A percentile compares a stretch with the other conserved stretches of the same genome.
Evolutionary conservation across 2,797 vertebrate genomes (phyloP).

Genomic region (Sebastes melanostomus): DNA sequence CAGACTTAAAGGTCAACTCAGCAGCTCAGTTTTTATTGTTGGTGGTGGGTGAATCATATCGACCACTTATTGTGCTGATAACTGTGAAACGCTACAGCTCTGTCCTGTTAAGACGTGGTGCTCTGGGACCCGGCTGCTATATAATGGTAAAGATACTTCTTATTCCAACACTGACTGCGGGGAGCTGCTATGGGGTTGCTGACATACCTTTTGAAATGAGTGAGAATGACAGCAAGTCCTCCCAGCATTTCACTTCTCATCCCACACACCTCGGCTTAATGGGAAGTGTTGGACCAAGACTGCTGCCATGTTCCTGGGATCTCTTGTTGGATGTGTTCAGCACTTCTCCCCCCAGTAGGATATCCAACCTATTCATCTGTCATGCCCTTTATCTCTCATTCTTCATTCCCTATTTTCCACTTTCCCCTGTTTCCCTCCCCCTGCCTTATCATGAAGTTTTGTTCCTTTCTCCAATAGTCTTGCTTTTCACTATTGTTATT

Average conservation of each 20-base stretch:
- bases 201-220: conserved; percentile 64
- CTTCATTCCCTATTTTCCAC: conserved; percentile 13
- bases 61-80: background rate
- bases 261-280: conserved; percentile 63
- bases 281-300: conserved; percentile 53
- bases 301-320: conserved; percentile 45
- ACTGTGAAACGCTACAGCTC: conserved; percentile 1
- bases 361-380: conserved; percentile 33
- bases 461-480: background rate
- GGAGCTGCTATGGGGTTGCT: conserved; percentile 53
- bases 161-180: conserved; percentile 35
- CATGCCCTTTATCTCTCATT: conserved; percentile 45
- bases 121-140: conserved; percentile 30
- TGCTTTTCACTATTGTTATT: conserved; percentile 3
- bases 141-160: conserved; percentile 43
- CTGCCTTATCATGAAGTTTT: background rate
- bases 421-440: background rate
- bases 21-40: conserved; percentile 20
- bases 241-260: conserved; percentile 57
- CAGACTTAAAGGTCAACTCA: conserved; percentile 30
- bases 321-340: conserved; percentile 34
- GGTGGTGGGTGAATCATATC: conserved; percentile 15
- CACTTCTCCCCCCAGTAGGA: background rate
- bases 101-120: background rate
- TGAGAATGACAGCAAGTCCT: conserved; percentile 68